Conservation (phyloP, 2,113 vertebrate species). For the Grantiella picta region DNA sequence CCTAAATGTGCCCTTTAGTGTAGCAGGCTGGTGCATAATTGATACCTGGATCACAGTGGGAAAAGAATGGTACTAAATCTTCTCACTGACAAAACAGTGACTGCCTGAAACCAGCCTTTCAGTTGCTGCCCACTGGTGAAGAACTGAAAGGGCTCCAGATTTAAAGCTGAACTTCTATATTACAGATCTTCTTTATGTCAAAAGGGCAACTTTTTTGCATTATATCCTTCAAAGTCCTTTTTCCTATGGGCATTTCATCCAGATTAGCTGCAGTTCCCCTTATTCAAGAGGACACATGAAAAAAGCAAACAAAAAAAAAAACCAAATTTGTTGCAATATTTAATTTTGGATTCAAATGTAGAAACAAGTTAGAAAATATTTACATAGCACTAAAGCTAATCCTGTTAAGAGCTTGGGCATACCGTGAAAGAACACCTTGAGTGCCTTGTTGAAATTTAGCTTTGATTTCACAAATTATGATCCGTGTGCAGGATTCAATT, state of each 20-base stretch:
- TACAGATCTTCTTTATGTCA: background rate
- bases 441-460: background rate
- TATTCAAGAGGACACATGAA: background rate
- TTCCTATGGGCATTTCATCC: background rate
- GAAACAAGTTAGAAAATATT: background rate
- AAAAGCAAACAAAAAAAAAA: background rate
- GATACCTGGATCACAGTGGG: background rate
- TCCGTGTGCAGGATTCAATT: background rate
- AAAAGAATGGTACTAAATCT: background rate
- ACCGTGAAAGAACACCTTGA: background rate
- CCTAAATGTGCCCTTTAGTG: background rate
- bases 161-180: background rate
- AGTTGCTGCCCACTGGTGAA: background rate
- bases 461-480: background rate
- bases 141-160: background rate
- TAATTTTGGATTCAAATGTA: background rate
- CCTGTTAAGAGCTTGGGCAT: background rate
- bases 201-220: background rate
- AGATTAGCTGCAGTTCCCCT: background rate
- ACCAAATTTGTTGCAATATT: background rate
- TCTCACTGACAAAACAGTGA: background rate
- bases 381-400: constrained; percentile 15
- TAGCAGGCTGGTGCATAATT: background rate
- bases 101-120: background rate
- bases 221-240: background rate